Base-by-base conservation (phyloP, 2,113 vertebrate species). In the Lepisosteus osseus region DNA sequence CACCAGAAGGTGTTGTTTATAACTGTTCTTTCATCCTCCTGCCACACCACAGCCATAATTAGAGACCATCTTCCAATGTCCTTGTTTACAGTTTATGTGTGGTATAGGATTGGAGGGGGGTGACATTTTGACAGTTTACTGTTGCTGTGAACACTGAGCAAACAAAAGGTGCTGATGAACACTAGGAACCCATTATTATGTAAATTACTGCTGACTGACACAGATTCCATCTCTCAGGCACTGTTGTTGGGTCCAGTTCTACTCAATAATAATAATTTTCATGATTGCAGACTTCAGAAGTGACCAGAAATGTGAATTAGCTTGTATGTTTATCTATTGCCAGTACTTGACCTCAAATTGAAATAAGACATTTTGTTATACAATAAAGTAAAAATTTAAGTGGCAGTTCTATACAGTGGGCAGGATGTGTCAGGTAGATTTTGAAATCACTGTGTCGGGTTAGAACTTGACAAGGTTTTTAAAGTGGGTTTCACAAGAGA, bases 121-220 rank as follows among this genome's bases (percentile, higher is more conserved):
- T 93, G 94, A 95, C 94, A 94, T 95, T 94, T 94, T 93, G 90
- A 95, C 93, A 93, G 94, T 93, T 95, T 95, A 90, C 92, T 93
- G 90, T 94, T 92, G 91, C 91, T 88, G 89, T 86, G 92, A 92
- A 90, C 88, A 89, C 87, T 88, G 88, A 83, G 86, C 93, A 93
- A 96, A 96, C 94, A 96, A 95, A 96, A 94, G 90, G 90, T 94
- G 91, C 92, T 93, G 93, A 94, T 95, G 95, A 97, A 90, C 91
- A 90, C 90, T 88, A 78, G 68, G 92, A 93, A 91, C 91, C 92
- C 89, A 95, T 95, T 96, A 96, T 97, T 95, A 97, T 97, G 95
- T 89, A 96, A 97, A 96, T 96, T 87, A 86, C 54, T 81, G 89
- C 93, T 90, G 93, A 89, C 91, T 91, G 94, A 94, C 91, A 91